Evolutionary conservation across 1,140 invertebrate species (phyloP).

Genomic region (Manduca sexta): DNA sequence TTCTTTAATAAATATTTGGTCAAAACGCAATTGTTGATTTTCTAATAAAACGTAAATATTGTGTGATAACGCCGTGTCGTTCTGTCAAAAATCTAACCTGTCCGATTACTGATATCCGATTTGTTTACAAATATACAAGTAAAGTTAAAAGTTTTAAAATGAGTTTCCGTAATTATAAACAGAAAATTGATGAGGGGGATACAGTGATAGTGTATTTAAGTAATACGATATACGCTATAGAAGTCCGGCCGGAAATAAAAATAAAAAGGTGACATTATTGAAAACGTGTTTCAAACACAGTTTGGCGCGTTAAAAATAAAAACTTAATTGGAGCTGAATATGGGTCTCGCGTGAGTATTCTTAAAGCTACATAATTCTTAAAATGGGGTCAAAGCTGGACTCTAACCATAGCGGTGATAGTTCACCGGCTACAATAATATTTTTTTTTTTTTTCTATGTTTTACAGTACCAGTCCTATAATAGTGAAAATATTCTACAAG

Average conservation of each 20-base stretch:
- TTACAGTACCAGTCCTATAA: too few relatives aligned
- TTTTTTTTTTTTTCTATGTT: too few relatives aligned
- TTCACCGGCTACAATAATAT: too few relatives aligned
- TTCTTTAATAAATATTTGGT: too few relatives aligned
- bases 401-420: too few relatives aligned
- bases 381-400: too few relatives aligned
- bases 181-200: constrained; percentile 90
- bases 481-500: too few relatives aligned
- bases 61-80: too few relatives aligned
- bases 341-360: constrained; percentile 46
- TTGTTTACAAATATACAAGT: constrained; percentile 27
- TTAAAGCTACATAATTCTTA: neutral
- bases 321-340: constrained; percentile 85
- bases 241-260: constrained; percentile 80
- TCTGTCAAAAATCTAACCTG: too few relatives aligned
- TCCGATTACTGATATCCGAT: neutral
- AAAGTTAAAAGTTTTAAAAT: constrained; percentile 74
- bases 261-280: constrained; percentile 85
- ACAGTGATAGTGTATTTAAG: constrained; percentile 93
- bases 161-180: constrained; percentile 91
- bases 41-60: too few relatives aligned
- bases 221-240: constrained; percentile 87
- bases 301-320: constrained; percentile 94
- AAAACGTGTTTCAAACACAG: constrained; percentile 93
- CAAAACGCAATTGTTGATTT: too few relatives aligned